A percentile compares a stretch with the other conserved stretches of the same genome.
phyloP scores from a whole-genome alignment of 2,113 vertebrate species.

The Copsychus sechellarum region DNA sequence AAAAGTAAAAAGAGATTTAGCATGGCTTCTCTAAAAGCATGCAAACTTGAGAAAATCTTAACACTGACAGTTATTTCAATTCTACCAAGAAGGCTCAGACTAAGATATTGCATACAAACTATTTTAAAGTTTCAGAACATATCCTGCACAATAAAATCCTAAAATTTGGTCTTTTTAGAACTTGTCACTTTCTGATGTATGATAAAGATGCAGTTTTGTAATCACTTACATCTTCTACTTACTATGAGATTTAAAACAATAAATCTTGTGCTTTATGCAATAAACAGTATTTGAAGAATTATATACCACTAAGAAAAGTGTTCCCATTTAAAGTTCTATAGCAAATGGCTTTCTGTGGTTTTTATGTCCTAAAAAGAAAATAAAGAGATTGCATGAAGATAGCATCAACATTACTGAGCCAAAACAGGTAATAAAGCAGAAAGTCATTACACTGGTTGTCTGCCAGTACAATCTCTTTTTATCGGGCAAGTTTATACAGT shows the following conservation, averaged over 20 bases:
- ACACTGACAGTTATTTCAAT: neutral
- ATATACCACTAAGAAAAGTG: neutral
- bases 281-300: neutral
- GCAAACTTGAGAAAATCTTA: neutral
- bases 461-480: neutral
- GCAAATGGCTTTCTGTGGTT: neutral
- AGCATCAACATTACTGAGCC: neutral
- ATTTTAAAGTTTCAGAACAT: neutral
- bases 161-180: neutral
- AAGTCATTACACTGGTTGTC: neutral
- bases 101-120: neutral
- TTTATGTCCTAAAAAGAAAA: neutral
- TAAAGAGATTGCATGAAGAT: neutral
- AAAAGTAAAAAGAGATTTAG: neutral
- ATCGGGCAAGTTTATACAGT: neutral
- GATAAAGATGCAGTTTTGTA: neutral
- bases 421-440: neutral
- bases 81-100: neutral
- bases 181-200: neutral
- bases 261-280: neutral
- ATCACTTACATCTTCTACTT: neutral
- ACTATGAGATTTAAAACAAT: neutral
- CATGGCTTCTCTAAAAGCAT: accelerated
- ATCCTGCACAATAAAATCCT: neutral
- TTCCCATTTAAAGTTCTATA: neutral